Evolutionary conservation across 2,797 vertebrate species (phyloP), one percentile per base, ranked within the genome.

Genomic region (Gymnocypris eckloni): DNA sequence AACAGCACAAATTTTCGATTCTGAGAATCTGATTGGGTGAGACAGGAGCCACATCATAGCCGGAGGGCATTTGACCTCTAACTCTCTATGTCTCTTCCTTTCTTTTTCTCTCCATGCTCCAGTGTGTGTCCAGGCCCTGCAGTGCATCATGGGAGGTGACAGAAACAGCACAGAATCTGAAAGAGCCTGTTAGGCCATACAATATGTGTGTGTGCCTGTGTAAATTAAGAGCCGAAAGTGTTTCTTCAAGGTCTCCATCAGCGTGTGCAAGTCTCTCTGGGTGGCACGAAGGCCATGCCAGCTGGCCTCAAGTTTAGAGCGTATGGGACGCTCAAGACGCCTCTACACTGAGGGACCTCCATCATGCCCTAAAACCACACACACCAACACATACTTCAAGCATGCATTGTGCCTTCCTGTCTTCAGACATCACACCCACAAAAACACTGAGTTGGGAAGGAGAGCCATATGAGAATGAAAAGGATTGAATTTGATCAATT

Each of bases 291-390:
- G 89, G 91, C 93, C 90, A 86, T 90, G 90, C 91, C 92, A 92
- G 93, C 81, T 90, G 90, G 90, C 85, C 39, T 82, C 33, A 80
- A 71, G 84, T 86, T 94, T 88, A 91, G 91, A 92, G 91, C 90
- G 90, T 87, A 89, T 89, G 87, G 92, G 91, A 92, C 88, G 91
- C 93, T 94, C 92, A 92, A 93, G 90, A 93, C 90, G 91, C 92
- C 66, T 86, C 85, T 81, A 89, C 84, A 87, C 81, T 25, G 81
- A 56, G 79, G 77, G 70, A 43, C 50, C 16, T 22, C 50, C 50
- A 70, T 61, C 82, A 43, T 50, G 66, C 50, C 76, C 12, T 37
- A 69, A 61, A 79, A 45, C 20, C 75, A 84, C 59, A 76, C 56
- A 77, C 28, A 79, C 82, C 45, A 52, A 77, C 50, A 79, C 50